Conservation (phyloP, 1,140 invertebrate genomes). For the Halictus rubicundus region DNA sequence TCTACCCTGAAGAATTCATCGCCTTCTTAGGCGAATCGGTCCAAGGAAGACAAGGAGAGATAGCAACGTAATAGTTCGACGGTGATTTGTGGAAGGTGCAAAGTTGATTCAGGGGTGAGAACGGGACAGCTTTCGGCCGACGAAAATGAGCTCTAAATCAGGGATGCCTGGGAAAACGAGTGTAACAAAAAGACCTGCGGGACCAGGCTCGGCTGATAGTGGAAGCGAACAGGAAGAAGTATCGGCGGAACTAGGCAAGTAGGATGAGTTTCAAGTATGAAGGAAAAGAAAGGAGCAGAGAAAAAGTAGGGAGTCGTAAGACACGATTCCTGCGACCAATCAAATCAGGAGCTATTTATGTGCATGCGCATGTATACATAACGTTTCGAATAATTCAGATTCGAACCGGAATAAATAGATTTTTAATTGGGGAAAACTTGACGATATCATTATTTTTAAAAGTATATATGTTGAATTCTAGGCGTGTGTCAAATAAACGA, state of each 20-base stretch:
- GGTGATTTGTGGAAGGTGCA: slow-evolving; percentile 66
- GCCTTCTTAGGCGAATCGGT: slow-evolving; percentile 1
- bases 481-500: too few species aligned
- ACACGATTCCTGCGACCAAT: neutral
- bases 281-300: neutral
- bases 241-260: slow-evolving; percentile 10
- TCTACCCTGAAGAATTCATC: neutral
- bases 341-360: slow-evolving; percentile 1
- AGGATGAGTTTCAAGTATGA: neutral
- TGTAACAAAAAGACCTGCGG: slow-evolving; percentile 66
- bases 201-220: slow-evolving; percentile 33
- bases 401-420: neutral
- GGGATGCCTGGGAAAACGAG: slow-evolving; percentile 63
- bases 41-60: slow-evolving; percentile 14
- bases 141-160: slow-evolving; percentile 76
- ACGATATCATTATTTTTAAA: too few species aligned
- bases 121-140: slow-evolving; percentile 68
- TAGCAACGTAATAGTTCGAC: slow-evolving; percentile 54
- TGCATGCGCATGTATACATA: neutral
- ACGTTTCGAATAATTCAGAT: neutral
- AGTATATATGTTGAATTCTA: too few species aligned
- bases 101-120: slow-evolving; percentile 72
- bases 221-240: slow-evolving; percentile 12
- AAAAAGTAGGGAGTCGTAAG: neutral
- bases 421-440: too few species aligned